Percentiles rank a stretch among this genome's conserved stretches.
Evolutionary conservation across 64 coral and sea anemone genomes (phyloP).

Genomic region (Pachyseris speciosa): DNA sequence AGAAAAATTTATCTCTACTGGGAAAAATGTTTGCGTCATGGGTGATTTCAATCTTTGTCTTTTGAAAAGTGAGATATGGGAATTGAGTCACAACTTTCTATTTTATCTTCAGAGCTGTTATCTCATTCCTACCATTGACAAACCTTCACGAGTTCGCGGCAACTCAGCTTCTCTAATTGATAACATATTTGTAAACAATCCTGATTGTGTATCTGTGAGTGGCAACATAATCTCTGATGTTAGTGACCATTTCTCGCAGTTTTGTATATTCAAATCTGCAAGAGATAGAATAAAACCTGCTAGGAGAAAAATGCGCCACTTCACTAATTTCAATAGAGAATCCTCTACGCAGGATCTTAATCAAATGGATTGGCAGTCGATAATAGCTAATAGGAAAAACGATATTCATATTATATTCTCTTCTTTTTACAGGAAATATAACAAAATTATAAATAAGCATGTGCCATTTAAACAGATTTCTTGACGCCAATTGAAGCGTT

Average conservation of each 20-base stretch:
- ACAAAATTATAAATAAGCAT: constrained; percentile 24
- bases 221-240: no score
- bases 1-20: no score
- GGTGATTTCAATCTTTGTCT: background rate
- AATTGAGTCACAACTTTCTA: constrained; percentile 15
- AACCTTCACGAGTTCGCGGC: constrained; percentile 31
- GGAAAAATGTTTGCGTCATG: no score
- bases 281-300: background rate
- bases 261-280: no score
- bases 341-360: constrained; percentile 14
- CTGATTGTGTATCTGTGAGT: no score
- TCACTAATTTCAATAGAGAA: no score
- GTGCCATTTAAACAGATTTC: constrained; percentile 30
- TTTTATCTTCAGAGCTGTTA: constrained; percentile 2
- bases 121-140: constrained; percentile 54
- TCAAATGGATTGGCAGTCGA: constrained; percentile 10
- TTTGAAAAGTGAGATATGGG: background rate
- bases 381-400: background rate
- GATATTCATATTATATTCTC: constrained; percentile 19
- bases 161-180: no score
- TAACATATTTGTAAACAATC: constrained; percentile 49
- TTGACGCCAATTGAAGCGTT: background rate
- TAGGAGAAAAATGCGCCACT: no score
- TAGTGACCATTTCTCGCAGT: no score
- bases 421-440: constrained; percentile 47